Evolutionary conservation across 92 coral and sea anemone species (phyloP).

Genomic region (Phenganax stokvisi): DNA sequence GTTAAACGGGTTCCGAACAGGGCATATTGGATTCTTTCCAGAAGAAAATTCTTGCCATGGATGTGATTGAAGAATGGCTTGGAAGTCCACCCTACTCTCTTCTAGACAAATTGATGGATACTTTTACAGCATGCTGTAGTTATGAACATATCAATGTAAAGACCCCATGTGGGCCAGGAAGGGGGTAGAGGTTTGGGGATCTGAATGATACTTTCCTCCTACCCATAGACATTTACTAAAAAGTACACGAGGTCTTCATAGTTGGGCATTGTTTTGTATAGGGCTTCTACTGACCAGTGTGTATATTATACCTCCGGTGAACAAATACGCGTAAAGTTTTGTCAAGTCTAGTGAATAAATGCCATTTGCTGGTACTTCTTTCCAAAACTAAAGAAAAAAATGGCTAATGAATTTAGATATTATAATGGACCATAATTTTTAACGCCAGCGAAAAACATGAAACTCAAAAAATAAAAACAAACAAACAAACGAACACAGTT

Average conservation of each 20-base stretch:
- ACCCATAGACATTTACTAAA: too few relatives aligned
- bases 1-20: constrained; percentile 20
- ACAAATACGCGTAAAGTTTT: constrained; percentile 12
- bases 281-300: not conserved
- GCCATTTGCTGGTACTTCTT: constrained; percentile 89
- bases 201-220: too few relatives aligned
- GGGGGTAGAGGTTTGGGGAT: too few relatives aligned
- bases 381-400: constrained; percentile 57
- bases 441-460: too few relatives aligned
- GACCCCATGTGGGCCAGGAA: too few relatives aligned
- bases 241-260: too few relatives aligned
- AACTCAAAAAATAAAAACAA: too few relatives aligned
- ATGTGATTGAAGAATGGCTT: not conserved
- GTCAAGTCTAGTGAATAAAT: constrained; percentile 66
- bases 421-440: not conserved
- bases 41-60: constrained; percentile 34
- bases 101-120: not conserved
- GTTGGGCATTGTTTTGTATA: not conserved
- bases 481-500: too few relatives aligned
- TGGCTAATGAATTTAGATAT: not conserved
- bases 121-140: too few relatives aligned
- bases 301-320: not conserved
- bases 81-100: not conserved
- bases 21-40: constrained; percentile 15
- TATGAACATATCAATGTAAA: too few relatives aligned